Percentiles rank a stretch among this genome's conserved stretches.
Conservation (phyloP, 1,140 invertebrate genomes). For the Heliconius hewitsoni region DNA sequence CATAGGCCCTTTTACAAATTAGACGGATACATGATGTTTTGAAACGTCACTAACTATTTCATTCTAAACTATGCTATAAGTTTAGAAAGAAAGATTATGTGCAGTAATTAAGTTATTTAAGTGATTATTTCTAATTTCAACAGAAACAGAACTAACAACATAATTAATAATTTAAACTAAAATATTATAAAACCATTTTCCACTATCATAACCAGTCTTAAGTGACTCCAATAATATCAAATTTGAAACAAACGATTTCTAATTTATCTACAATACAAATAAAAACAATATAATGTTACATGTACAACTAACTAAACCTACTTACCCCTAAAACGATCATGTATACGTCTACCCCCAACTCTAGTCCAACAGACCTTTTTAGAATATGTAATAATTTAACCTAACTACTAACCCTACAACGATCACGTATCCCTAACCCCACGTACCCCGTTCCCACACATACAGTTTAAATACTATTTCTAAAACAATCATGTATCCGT, state of each 20-base stretch:
- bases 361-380: no score
- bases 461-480: not conserved
- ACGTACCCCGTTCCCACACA: no score
- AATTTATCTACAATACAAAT: not conserved
- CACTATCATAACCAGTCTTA: not conserved
- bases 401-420: no score
- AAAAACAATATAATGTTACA: no score
- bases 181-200: not conserved
- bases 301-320: no score
- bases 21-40: constrained; percentile 18
- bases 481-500: constrained; percentile 19
- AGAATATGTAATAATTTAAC: no score
- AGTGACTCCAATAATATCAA: not conserved
- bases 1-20: constrained; percentile 1
- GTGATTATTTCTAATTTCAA: no score
- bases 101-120: no score
- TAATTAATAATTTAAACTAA: not conserved
- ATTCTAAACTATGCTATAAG: not conserved
- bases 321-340: no score
- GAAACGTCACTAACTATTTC: not conserved
- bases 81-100: not conserved
- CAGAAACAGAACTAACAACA: no score
- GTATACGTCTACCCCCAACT: no score
- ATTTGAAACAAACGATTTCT: not conserved
- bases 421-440: no score